Percentiles rank a stretch among this genome's conserved stretches.
phyloP scores from a whole-genome alignment of 2,797 vertebrate genomes.

The Peromyscus nudipes region DNA sequence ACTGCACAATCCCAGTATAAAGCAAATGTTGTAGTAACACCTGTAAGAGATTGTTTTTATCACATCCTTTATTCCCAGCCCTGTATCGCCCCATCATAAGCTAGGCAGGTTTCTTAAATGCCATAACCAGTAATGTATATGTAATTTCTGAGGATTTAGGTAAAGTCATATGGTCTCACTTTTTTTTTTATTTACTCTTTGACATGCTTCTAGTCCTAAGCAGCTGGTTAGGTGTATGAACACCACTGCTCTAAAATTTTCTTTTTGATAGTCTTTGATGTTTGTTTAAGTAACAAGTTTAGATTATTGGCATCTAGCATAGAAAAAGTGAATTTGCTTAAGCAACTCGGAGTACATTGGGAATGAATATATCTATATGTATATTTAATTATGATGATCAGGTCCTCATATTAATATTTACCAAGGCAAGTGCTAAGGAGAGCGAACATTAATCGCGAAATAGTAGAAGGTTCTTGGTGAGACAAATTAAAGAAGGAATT shows the following conservation, averaged over 20 bases:
- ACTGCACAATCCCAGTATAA: neutral
- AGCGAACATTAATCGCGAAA: constrained; percentile 42
- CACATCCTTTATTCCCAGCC: neutral
- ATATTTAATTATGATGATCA: constrained; percentile 55
- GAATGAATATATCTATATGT: constrained; percentile 48
- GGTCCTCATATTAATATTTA: constrained; percentile 45
- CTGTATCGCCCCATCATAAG: neutral
- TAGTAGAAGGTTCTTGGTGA: neutral
- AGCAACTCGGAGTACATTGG: neutral
- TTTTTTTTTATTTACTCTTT: neutral
- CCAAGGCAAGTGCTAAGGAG: constrained; percentile 22
- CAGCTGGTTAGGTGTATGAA: neutral
- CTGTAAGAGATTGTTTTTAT: neutral
- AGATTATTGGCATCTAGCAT: neutral
- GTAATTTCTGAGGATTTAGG: neutral
- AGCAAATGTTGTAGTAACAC: neutral
- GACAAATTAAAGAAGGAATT: constrained; percentile 35
- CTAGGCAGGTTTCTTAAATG: neutral
- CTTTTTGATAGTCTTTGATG: neutral
- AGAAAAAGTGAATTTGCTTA: constrained; percentile 17
- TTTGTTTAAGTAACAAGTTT: neutral
- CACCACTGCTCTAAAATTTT: neutral
- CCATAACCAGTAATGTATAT: neutral
- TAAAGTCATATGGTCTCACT: neutral
- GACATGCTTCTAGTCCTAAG: neutral